These are phyloP conservation scores for Clarias laeviceps DNA, from an alignment of 2,797 vertebrate species.

Conservation along the genomic window DNA sequence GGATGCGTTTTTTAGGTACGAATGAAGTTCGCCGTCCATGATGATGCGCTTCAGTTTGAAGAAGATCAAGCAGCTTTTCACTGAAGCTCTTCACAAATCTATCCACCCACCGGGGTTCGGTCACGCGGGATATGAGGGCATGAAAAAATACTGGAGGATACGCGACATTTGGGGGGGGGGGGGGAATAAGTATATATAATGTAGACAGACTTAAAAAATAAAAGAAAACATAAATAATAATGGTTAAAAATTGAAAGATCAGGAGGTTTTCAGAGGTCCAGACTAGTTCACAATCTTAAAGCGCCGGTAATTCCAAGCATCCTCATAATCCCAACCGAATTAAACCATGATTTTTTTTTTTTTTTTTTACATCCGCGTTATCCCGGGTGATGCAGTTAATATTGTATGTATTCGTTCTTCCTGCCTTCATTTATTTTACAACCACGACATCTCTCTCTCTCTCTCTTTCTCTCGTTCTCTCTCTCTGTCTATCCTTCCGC, in stretches of 20 bases:
- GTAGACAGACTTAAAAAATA: slow-evolving; percentile 27
- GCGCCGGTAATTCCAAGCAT: slow-evolving; percentile 74
- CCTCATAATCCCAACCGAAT: slow-evolving; percentile 72
- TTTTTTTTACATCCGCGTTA: slow-evolving; percentile 47
- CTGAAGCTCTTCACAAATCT: slow-evolving; percentile 69
- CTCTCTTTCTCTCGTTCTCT: slow-evolving; percentile 39
- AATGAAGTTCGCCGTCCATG: slow-evolving; percentile 83
- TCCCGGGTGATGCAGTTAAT: slow-evolving; percentile 40
- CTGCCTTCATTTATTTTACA: slow-evolving; percentile 59
- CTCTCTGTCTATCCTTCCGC: slow-evolving; percentile 23
- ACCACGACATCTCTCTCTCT: slow-evolving; percentile 48
- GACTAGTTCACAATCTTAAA: slow-evolving; percentile 65
- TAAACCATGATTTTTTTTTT: slow-evolving; percentile 33
- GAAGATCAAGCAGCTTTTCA: slow-evolving; percentile 65
- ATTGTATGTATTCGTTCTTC: background rate
- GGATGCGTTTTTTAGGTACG: slow-evolving; percentile 76
- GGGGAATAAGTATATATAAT: background rate
- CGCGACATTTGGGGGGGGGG: slow-evolving; percentile 28
- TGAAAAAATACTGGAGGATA: slow-evolving; percentile 30
- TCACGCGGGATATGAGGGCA: slow-evolving; percentile 43
- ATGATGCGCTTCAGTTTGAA: slow-evolving; percentile 77
- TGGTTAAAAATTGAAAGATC: background rate
- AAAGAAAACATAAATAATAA: slow-evolving; percentile 36
- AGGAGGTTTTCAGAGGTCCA: slow-evolving; percentile 59
- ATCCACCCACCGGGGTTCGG: slow-evolving; percentile 67